These are phyloP conservation scores for Dendrocincla fuliginosa DNA, from an alignment of 2,797 vertebrate genomes.

Conservation along the genomic window DNA sequence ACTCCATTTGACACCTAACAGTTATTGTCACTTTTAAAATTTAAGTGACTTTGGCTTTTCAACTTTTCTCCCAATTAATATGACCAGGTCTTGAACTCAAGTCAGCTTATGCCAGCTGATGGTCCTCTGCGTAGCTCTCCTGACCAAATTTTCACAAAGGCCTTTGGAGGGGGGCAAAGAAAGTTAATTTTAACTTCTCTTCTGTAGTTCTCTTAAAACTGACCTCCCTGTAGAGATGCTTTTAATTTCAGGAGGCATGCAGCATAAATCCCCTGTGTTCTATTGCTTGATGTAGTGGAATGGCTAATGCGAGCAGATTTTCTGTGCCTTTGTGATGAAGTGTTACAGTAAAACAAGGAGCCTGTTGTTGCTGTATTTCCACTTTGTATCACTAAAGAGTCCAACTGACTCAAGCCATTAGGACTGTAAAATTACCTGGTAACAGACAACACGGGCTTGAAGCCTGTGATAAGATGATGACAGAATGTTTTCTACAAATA, in stretches of 20 bases:
- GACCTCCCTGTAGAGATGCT: neutral
- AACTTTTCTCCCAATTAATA: slow-evolving; percentile 57
- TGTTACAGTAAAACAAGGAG: neutral
- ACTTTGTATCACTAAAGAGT: neutral
- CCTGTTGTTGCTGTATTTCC: neutral
- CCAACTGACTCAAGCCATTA: neutral
- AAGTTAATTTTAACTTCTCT: neutral
- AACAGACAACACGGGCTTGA: neutral
- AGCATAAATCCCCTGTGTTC: neutral
- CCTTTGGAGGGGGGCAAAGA: neutral
- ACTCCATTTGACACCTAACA: neutral
- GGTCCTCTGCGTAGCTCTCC: neutral
- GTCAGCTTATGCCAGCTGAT: neutral
- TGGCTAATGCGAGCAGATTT: neutral
- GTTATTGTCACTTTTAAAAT: slow-evolving; percentile 4
- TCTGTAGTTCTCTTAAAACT: neutral
- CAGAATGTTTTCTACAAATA: neutral
- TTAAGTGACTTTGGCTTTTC: slow-evolving; percentile 50
- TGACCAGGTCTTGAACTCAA: slow-evolving; percentile 27
- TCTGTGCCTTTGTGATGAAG: neutral
- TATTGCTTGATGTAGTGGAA: neutral
- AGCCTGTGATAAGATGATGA: neutral
- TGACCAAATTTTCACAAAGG: neutral
- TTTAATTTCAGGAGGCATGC: neutral
- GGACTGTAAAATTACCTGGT: neutral